Evolutionary conservation across 2,797 vertebrate genomes (phyloP), one percentile per base, ranked within the genome.

Genomic region (Paguma larvata): DNA sequence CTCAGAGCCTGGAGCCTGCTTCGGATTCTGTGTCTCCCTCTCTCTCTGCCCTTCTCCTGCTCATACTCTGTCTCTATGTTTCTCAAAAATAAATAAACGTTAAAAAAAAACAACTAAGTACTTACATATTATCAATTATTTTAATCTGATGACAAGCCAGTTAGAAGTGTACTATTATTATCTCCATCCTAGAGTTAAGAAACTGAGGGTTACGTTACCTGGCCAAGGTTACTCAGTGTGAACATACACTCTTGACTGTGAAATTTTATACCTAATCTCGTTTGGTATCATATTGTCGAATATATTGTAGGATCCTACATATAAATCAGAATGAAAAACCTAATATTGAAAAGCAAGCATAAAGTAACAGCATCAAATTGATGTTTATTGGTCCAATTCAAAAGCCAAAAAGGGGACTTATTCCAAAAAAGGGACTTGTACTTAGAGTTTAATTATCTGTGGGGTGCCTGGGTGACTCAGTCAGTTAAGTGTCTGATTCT

Each of bases 401-500:
- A 32, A 32, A 30, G 46, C 48, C 3, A 70, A 68, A 34, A 21
- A 51, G 18, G 16, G 5, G 68, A 13, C 68, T 85, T 63, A 6
- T 15, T 96, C 6, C 6, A 19, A 77, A 89, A 83, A 85, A 44
- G 3, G 30, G 13, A 87, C 25, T 56, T 3, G 32, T 30, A 75
- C 27, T 73, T 65, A 90, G n/a, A 94, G 89, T 56, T 83, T 89
- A 85, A 91, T 51, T 59, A 68, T 63, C 53, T 85, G 15, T 68
- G 51, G 51, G 51, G 51, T 53, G 51, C 16, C 51, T 53, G 51
- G 19, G 56, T 59, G 21, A 23, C 56, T 59, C 21, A 59, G 53
- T 53, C 18, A 53, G 56, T 59, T 23, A 59, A 59, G 56, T 59
- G 56, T 59, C 56, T 2, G 8, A 59, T 19, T 59, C 8, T 16